phyloP scores from a whole-genome alignment of 2,113 vertebrate species.

The Rhinoderma darwinii region DNA sequence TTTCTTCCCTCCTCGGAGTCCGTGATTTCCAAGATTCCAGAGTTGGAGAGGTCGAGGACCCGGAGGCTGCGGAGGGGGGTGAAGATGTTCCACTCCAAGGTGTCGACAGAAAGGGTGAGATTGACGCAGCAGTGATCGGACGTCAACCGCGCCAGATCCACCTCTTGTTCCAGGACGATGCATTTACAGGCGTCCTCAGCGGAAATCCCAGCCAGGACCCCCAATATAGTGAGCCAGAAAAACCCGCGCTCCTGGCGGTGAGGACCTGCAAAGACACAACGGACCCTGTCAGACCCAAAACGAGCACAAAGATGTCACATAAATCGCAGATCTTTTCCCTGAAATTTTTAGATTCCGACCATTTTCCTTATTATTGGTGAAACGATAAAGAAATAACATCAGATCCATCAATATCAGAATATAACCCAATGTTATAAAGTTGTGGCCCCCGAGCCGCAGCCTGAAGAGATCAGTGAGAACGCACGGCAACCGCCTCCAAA shows the following conservation, averaged over 20 bases:
- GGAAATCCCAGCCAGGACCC: constrained; percentile 26
- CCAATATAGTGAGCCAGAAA: neutral
- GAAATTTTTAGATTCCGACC: too few relatives aligned
- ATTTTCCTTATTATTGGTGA: too few relatives aligned
- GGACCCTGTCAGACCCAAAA: neutral
- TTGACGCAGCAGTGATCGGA: constrained; percentile 80
- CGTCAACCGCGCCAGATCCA: constrained; percentile 60
- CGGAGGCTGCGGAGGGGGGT: constrained; percentile 66
- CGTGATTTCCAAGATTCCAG: constrained; percentile 73
- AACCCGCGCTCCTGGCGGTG: neutral
- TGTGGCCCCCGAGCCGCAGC: too few relatives aligned
- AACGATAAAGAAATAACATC: too few relatives aligned
- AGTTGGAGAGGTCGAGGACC: constrained; percentile 80
- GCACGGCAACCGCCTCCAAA: too few relatives aligned
- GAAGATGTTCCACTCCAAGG: constrained; percentile 76
- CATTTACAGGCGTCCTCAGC: constrained; percentile 71
- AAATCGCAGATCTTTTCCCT: neutral
- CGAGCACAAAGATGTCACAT: neutral
- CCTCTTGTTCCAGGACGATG: constrained; percentile 67
- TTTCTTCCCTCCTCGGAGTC: neutral
- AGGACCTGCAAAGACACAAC: constrained; percentile 10
- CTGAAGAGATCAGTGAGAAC: too few relatives aligned
- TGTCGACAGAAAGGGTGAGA: constrained; percentile 77
- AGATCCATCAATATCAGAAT: too few relatives aligned
- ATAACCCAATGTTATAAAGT: too few relatives aligned